phyloP scores from a whole-genome alignment of 2,888 invertebrate genomes.

The Brassicogethes aeneus region DNA sequence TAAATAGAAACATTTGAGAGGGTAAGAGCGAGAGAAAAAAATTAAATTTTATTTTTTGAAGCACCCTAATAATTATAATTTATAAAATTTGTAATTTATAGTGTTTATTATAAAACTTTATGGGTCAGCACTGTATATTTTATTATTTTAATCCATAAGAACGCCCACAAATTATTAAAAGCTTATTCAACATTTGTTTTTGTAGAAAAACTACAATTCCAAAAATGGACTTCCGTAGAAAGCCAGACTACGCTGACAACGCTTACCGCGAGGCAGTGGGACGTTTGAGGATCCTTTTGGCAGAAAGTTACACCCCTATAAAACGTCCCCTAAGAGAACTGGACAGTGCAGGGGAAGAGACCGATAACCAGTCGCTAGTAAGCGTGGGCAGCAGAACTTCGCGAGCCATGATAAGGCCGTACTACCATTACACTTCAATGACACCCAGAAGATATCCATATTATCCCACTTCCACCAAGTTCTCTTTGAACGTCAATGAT shows the following conservation, averaged over 20 bases:
- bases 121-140: neutral
- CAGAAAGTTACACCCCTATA: slow-evolving; percentile 58
- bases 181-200: slow-evolving; percentile 7
- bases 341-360: slow-evolving; percentile 51
- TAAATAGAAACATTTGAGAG: too few relatives aligned
- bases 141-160: neutral
- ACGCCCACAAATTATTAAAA: too few relatives aligned
- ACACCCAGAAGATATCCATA: slow-evolving; percentile 23
- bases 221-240: slow-evolving; percentile 47
- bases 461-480: slow-evolving; percentile 15
- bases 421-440: slow-evolving; percentile 20
- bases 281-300: slow-evolving; percentile 64
- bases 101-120: too few relatives aligned
- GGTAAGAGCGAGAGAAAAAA: too few relatives aligned
- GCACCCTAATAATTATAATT: too few relatives aligned
- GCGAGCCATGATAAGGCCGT: slow-evolving; percentile 18
- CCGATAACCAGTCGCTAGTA: slow-evolving; percentile 45
- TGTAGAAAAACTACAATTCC: slow-evolving; percentile 32
- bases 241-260: slow-evolving; percentile 73
- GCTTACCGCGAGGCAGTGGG: slow-evolving; percentile 80
- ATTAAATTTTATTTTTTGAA: too few relatives aligned
- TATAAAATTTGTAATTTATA: neutral
- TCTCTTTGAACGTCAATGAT: slow-evolving; percentile 2
- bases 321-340: slow-evolving; percentile 42
- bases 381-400: slow-evolving; percentile 36